A percentile compares a stretch with the other conserved stretches of the same genome.
phyloP scores from a whole-genome alignment of 2,113 vertebrate genomes.

The Sarotherodon lohbergeri region DNA sequence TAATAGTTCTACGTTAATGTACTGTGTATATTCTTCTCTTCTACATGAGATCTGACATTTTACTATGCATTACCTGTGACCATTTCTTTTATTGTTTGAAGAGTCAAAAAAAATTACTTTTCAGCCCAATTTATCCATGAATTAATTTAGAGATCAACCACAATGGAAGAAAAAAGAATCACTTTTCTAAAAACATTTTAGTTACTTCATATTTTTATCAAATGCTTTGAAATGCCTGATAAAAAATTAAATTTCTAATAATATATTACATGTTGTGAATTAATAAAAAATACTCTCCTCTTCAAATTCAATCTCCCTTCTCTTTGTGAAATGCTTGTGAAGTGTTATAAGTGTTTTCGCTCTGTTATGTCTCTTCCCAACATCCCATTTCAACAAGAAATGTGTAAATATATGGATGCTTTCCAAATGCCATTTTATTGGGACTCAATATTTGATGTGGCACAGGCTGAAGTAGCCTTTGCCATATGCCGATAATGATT shows the following conservation, averaged over 20 bases:
- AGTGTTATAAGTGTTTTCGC: neutral
- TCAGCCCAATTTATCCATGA: neutral
- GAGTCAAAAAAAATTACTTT: neutral
- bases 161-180: neutral
- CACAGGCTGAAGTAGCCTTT: neutral
- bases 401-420: neutral
- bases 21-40: neutral
- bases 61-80: neutral
- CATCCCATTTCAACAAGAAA: neutral
- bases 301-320: neutral
- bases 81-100: neutral
- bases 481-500: conserved; percentile 1
- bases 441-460: conserved; percentile 6
- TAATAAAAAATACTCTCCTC: neutral
- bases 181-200: neutral
- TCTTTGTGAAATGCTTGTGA: neutral
- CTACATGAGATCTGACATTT: neutral
- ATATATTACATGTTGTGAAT: neutral
- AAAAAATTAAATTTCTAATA: neutral
- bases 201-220: neutral
- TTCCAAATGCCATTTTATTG: neutral
- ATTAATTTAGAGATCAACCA: neutral
- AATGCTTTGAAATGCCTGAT: neutral
- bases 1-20: neutral
- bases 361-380: neutral